Evolutionary conservation across 2,113 vertebrate genomes (phyloP), one percentile per base, ranked within the genome.

Genomic region (Struthidea cinerea): DNA sequence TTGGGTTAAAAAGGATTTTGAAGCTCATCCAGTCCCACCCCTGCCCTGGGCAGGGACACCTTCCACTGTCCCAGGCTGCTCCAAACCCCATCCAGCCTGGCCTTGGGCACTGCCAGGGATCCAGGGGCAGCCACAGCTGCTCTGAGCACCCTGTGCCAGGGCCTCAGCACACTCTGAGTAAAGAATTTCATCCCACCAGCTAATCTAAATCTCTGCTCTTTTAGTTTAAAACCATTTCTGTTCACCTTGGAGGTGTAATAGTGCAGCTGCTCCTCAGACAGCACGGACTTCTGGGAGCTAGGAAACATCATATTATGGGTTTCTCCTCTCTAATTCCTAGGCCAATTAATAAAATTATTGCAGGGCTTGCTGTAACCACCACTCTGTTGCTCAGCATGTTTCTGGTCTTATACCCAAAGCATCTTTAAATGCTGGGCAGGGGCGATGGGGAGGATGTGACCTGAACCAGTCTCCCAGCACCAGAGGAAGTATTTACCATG

Each of bases 21-120:
- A 55, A 76, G 6, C 5, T 13, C 26, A 47, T 12, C 19, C 24
- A 3, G 4, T 47, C 0, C 26, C 33, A 27, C 0, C 0, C 24
- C 12, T 19, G 20, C n/a, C 47, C 19, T 4, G 20, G 35, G 55
- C 61, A 76, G 39, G 17, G 53, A 41, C 79, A 49, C 10, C 8
- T 83, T 0, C 35, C 55, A 35, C 22, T 16, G 0, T 11, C 49
- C 79, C 79, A 84, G 47, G 55, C 0, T 55, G 21, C 17, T 55
- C 53, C 61, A 7, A 67, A 13, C 46, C 24, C 39, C 0, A 0
- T 30, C 60, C 46, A 68, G 0, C 39, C 61, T 47, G 70, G 21
- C 30, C 33, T 55, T 27, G 79, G 55, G 0, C 70, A 76, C 35
- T 83, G 0, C 21, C 55, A 83, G 87, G 35, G 55, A 55, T 76